Percentiles rank a stretch among this genome's conserved stretches.
Conservation (phyloP, 2,797 vertebrate genomes). For the Dermochelys coriacea region DNA sequence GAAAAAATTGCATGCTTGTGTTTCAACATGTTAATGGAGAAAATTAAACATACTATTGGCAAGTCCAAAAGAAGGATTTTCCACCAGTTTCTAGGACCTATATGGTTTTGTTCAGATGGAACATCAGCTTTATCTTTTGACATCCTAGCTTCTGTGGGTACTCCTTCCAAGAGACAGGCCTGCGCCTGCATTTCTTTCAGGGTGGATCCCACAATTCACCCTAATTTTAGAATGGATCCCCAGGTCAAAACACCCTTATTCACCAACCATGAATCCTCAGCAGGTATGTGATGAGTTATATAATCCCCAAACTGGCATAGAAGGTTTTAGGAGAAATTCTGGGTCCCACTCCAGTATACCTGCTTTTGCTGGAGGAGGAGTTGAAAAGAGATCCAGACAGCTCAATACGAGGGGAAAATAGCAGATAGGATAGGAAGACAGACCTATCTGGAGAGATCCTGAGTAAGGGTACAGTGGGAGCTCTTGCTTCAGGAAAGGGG, state of each 20-base stretch:
- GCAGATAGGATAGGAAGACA: not conserved
- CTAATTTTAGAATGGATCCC: not conserved
- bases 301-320: accelerated
- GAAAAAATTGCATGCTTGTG: no score
- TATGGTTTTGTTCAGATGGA: not conserved
- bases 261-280: not conserved
- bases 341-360: no score
- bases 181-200: not conserved
- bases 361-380: no score
- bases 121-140: not conserved
- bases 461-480: not conserved
- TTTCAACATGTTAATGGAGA: no score
- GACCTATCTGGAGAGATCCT: not conserved
- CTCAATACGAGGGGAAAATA: not conserved
- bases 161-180: not conserved
- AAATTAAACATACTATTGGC: not conserved
- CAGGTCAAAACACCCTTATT: not conserved
- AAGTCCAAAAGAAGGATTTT: not conserved
- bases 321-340: no score
- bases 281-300: not conserved
- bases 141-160: not conserved
- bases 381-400: not conserved
- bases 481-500: not conserved
- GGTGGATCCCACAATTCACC: not conserved
- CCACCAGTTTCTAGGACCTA: not conserved